Conservation (phyloP, 2,888 invertebrate species). For the Macaria notata region DNA sequence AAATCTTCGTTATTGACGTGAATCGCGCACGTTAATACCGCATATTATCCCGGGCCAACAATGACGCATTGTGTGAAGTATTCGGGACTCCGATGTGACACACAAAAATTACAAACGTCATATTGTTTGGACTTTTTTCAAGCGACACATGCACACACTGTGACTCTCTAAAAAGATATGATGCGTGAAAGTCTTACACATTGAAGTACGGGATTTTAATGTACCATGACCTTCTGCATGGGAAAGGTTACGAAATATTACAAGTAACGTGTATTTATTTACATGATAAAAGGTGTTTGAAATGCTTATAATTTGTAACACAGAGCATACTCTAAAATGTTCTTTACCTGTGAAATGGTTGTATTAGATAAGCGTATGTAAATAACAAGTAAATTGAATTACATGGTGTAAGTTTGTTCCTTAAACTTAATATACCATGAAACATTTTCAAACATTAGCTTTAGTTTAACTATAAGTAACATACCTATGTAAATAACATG, state of each 20-base stretch:
- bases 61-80: slow-evolving; percentile 74
- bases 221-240: slow-evolving; percentile 22
- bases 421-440: too few species aligned
- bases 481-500: too few species aligned
- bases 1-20: slow-evolving; percentile 79
- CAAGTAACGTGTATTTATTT: not conserved
- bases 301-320: too few species aligned
- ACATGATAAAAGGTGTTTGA: too few species aligned
- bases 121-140: slow-evolving; percentile 54
- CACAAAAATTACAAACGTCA: slow-evolving; percentile 61
- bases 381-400: too few species aligned
- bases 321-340: too few species aligned
- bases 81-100: slow-evolving; percentile 56
- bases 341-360: too few species aligned
- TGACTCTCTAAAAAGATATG: slow-evolving; percentile 45
- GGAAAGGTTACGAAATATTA: slow-evolving; percentile 9
- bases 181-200: slow-evolving; percentile 36
- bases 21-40: slow-evolving; percentile 76
- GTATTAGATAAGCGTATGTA: too few species aligned
- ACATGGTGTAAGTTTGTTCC: too few species aligned
- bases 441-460: too few species aligned
- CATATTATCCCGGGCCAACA: slow-evolving; percentile 74
- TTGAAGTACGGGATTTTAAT: slow-evolving; percentile 25
- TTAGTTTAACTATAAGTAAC: too few species aligned
- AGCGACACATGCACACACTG: slow-evolving; percentile 43